These are phyloP conservation scores for Misgurnus mizolepis DNA, from an alignment of 2,113 vertebrate species.

Conservation along the genomic window DNA sequence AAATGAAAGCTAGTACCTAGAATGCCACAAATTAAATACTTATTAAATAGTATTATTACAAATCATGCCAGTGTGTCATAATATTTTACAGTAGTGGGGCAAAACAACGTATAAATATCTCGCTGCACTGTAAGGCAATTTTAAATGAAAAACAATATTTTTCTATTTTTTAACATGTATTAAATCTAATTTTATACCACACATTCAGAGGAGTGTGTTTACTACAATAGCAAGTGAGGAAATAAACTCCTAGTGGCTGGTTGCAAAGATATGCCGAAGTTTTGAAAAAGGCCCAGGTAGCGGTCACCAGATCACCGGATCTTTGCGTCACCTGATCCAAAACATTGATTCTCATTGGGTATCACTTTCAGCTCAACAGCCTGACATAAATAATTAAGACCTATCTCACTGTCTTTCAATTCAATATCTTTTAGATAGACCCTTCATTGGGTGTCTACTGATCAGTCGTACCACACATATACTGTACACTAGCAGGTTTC, in stretches of 20 bases:
- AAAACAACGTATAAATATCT: not conserved
- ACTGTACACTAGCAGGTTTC: not conserved
- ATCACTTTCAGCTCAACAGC: constrained; percentile 42
- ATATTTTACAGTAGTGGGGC: no score
- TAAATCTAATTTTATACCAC: no score
- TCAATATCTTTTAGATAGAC: constrained; percentile 19
- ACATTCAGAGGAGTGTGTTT: constrained; percentile 5
- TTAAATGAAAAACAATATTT: no score
- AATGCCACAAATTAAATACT: no score
- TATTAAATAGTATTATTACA: no score
- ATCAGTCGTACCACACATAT: not conserved
- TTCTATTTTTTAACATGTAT: no score
- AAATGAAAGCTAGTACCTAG: no score
- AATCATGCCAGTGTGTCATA: no score
- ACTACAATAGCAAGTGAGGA: not conserved
- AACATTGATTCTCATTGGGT: constrained; percentile 49
- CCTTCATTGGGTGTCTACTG: not conserved
- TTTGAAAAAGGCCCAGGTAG: constrained; percentile 19
- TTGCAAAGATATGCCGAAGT: not conserved
- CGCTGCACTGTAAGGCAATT: no score
- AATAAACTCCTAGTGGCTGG: not conserved
- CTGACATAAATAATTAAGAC: constrained; percentile 37
- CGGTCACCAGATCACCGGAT: constrained; percentile 37
- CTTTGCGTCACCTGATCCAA: constrained; percentile 42
- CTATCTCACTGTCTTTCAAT: constrained; percentile 22